Percentiles rank a stretch among this genome's conserved stretches.
Evolutionary conservation across 2,113 vertebrate species (phyloP).

Genomic region (Periophthalmodon schlosseri): DNA sequence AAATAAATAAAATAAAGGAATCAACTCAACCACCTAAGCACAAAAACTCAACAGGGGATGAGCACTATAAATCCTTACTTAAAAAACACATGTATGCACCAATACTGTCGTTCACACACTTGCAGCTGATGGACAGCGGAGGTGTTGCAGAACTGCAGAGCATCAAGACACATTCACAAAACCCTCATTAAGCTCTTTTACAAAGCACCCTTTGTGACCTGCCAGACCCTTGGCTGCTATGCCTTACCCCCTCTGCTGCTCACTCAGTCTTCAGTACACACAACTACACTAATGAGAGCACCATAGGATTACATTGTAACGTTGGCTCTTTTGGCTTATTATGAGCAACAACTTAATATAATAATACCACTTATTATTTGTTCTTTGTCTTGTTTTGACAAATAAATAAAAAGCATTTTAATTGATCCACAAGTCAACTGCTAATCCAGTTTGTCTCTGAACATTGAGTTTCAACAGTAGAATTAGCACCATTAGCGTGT

Average conservation of each 20-base stretch:
- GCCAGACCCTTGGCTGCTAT: constrained; percentile 58
- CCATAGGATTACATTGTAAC: constrained; percentile 53
- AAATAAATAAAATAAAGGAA: constrained; percentile 19
- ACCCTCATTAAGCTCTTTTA: constrained; percentile 75
- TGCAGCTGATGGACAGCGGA: constrained; percentile 63
- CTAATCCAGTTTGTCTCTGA: background rate
- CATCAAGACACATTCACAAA: constrained; percentile 73
- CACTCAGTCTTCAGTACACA: constrained; percentile 17
- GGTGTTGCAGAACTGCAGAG: constrained; percentile 69
- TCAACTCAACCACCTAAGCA: constrained; percentile 57
- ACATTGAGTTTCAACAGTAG: background rate
- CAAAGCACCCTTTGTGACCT: constrained; percentile 78
- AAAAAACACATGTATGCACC: constrained; percentile 52
- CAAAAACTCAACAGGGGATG: constrained; percentile 72
- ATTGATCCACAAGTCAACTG: background rate
- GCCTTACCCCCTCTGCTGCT: constrained; percentile 33
- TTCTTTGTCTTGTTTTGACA: background rate
- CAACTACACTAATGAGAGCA: constrained; percentile 48
- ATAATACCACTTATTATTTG: background rate
- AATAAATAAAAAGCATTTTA: background rate
- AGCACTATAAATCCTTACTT: constrained; percentile 77
- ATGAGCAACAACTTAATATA: background rate
- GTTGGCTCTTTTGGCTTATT: background rate
- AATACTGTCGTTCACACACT: constrained; percentile 38
- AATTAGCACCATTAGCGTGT: constrained; percentile 22